Conservation (phyloP, 2,113 vertebrate genomes). For the Platysteira castanea region DNA sequence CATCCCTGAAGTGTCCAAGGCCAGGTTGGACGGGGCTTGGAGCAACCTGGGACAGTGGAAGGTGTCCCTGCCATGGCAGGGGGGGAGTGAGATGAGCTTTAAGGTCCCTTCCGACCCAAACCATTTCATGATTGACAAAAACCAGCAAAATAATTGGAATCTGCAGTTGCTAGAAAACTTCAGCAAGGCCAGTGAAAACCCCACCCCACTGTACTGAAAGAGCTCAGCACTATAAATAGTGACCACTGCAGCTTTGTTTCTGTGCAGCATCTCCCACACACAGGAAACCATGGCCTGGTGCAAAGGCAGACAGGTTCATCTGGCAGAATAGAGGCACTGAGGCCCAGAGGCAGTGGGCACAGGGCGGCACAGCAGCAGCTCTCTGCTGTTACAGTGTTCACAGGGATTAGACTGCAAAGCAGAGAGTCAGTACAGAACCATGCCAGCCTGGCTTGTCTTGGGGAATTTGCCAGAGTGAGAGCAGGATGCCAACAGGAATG, state of each 20-base stretch:
- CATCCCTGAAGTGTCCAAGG: not conserved
- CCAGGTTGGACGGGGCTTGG: not conserved
- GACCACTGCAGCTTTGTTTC: not conserved
- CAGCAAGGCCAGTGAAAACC: not conserved
- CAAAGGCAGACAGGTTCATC: not conserved
- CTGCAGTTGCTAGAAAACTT: not conserved
- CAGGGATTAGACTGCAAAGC: not conserved
- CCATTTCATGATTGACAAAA: not conserved
- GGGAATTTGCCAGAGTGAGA: not conserved
- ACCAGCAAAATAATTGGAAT: not conserved
- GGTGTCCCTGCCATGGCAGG: not conserved
- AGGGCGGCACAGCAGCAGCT: not conserved
- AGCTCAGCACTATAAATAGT: not conserved
- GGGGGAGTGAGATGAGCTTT: not conserved
- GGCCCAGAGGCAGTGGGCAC: not conserved
- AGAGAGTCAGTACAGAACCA: accelerated
- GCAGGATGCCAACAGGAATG: not conserved
- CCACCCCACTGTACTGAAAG: not conserved
- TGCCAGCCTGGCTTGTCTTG: not conserved
- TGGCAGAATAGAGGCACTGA: not conserved
- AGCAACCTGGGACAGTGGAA: not conserved
- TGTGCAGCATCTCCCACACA: not conserved
- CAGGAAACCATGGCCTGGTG: not conserved
- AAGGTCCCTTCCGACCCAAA: not conserved
- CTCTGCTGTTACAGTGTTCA: accelerated